Base-by-base conservation (phyloP, 2,888 invertebrate genomes). In the Erebia epiphron region DNA sequence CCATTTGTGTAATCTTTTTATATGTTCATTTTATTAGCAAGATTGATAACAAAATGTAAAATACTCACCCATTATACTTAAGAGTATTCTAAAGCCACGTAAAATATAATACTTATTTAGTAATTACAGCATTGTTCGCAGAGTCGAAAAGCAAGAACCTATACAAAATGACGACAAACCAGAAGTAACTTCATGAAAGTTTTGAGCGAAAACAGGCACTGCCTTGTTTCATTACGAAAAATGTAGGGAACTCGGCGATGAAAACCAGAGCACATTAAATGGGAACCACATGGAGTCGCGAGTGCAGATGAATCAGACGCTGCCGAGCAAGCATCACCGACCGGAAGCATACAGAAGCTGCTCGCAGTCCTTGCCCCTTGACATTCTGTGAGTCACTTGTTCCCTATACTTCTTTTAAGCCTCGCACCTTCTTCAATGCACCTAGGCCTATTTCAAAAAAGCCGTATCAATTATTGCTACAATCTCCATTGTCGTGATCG, bases 321-420 rank as follows among this genome's bases (percentile, higher is more conserved):
- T 83, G 80, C 86, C 86, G 56, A 82, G 79, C 76, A 90, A 91
- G 79, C 87, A 90, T 72, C 79, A 82, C 68, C 87, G 91, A 80
- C 83, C 86, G 10, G 92, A 91, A 80, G 87, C 89, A 70, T 93
- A 94, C 78, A 89, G 86, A 79, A 93, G 90, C 83, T 94, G 94
- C 81, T 91, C 94, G 75, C 93, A 93, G 80, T 89, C 91, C 56
- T 78, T 94, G 79, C 94, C 94, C 67, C 91, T 94, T 76, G 93
- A 94, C 78, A 94, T 93, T 90, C 88, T 94, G 94, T 93, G 79
- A 93, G 94, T 90, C 57, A 2, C 41, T 11, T 65, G 1, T 65
- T 65, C n/a, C 14, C 16, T 7, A 35, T 7, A 35, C 41, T 50
- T n/a, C 7, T 5, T 4, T 49, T 14, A 14, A 49, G 13, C 11